Conservation (phyloP, 2,888 invertebrate species). For the Ichneumoninae sp. region DNA sequence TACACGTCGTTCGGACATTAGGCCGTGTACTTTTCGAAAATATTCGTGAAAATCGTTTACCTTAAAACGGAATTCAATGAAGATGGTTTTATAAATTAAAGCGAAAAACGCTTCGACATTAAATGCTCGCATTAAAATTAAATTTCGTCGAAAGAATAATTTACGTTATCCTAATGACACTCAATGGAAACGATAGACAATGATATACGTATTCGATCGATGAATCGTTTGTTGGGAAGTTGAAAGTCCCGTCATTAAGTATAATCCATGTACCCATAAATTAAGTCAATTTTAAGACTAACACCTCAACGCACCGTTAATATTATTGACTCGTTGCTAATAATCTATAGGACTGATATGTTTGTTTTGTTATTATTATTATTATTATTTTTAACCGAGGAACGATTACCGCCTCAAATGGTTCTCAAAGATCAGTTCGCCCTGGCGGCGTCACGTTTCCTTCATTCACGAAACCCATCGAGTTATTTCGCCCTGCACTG, state of each 20-base stretch:
- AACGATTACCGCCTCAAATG: slow-evolving; percentile 25
- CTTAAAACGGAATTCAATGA: not conserved
- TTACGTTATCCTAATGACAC: slow-evolving; percentile 4
- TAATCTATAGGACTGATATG: slow-evolving; percentile 60
- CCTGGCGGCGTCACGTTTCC: slow-evolving; percentile 38
- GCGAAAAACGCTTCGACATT: not conserved
- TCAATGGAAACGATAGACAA: slow-evolving; percentile 4
- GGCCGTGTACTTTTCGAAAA: not conserved
- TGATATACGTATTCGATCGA: slow-evolving; percentile 5
- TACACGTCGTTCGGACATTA: not conserved
- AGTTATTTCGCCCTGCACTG: slow-evolving; percentile 30
- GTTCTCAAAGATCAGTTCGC: slow-evolving; percentile 41
- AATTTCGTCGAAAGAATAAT: slow-evolving; percentile 16
- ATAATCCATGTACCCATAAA: slow-evolving; percentile 46
- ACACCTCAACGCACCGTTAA: slow-evolving; percentile 38
- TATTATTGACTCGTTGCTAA: slow-evolving; percentile 61
- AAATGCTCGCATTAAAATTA: not conserved
- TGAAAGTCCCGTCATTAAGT: slow-evolving; percentile 43
- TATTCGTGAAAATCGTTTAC: not conserved
- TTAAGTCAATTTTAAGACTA: slow-evolving; percentile 58
- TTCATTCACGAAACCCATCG: slow-evolving; percentile 30
- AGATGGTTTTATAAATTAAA: not conserved
- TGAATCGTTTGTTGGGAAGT: slow-evolving; percentile 2
- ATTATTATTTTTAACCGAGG: slow-evolving; percentile 13
- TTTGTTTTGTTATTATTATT: not conserved